A percentile compares a stretch with the other conserved stretches of the same genome.
Evolutionary conservation across 2,888 invertebrate genomes (phyloP).

Genomic region (Campopleginae sp.): DNA sequence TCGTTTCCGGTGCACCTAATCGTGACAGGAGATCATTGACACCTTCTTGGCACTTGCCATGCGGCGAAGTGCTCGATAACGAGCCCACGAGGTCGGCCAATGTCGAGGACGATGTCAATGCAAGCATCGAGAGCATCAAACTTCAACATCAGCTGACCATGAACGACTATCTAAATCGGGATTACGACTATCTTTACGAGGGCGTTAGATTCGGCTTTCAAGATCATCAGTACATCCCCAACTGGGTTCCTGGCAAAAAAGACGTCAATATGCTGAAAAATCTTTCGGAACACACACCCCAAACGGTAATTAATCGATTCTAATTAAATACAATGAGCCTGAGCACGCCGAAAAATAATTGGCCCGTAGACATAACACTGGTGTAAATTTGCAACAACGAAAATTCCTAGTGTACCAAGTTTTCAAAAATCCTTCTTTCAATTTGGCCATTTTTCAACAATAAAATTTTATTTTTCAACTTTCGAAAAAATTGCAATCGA

Average conservation of each 20-base stretch:
- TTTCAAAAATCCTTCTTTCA: no score
- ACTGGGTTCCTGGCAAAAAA: slow-evolving; percentile 82
- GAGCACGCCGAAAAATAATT: neutral
- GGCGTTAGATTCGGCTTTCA: slow-evolving; percentile 78
- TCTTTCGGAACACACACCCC: slow-evolving; percentile 67
- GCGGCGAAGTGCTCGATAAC: slow-evolving; percentile 75
- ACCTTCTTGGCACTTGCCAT: slow-evolving; percentile 81
- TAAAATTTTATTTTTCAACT: no score
- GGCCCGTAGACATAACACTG: no score
- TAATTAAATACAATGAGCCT: neutral
- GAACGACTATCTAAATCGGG: slow-evolving; percentile 78
- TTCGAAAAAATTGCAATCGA: no score
- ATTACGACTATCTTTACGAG: slow-evolving; percentile 82
- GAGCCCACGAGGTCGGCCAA: slow-evolving; percentile 63
- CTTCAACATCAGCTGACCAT: slow-evolving; percentile 79
- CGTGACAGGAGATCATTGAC: slow-evolving; percentile 61
- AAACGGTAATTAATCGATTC: slow-evolving; percentile 74
- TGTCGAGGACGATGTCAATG: slow-evolving; percentile 71
- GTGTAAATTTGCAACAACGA: no score
- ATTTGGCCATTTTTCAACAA: no score
- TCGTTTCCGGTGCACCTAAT: slow-evolving; percentile 68
- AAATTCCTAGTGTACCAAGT: no score
- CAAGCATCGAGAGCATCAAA: slow-evolving; percentile 74
- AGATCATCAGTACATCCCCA: slow-evolving; percentile 82
- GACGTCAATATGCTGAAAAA: slow-evolving; percentile 76